Conservation (phyloP, 1,140 invertebrate species). For the Drosophila pseudoobscura region DNA sequence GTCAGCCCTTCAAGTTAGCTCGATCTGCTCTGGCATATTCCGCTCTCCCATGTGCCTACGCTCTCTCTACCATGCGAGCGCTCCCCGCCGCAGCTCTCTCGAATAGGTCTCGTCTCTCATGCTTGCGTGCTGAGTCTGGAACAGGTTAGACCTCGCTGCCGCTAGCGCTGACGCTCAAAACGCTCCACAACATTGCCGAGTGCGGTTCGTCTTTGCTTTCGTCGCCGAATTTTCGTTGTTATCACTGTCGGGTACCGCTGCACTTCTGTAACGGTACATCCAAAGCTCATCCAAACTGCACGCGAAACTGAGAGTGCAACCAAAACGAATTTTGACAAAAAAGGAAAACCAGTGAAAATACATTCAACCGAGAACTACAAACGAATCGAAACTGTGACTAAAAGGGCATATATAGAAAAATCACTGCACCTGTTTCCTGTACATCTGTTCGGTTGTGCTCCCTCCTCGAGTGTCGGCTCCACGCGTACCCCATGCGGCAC, state of each 20-base stretch:
- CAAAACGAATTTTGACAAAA: constrained; percentile 6
- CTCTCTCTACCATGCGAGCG: neutral
- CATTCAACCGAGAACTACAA: neutral
- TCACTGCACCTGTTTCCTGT: constrained; percentile 70
- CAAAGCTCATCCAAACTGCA: constrained; percentile 1
- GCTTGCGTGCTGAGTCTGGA: constrained; percentile 16
- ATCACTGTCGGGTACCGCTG: neutral
- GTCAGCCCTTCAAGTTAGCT: constrained; percentile 15
- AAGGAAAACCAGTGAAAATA: constrained; percentile 10
- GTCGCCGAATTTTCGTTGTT: constrained; percentile 6
- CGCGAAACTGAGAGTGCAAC: constrained; percentile 54
- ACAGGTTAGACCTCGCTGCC: constrained; percentile 52
- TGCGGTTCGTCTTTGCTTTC: constrained; percentile 35
- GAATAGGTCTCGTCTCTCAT: neutral
- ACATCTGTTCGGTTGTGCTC: constrained; percentile 32
- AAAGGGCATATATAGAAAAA: constrained; percentile 25
- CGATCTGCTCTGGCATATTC: constrained; percentile 15
- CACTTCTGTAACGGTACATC: constrained; percentile 25
- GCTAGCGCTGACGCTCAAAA: constrained; percentile 39
- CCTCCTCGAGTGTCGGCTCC: constrained; percentile 2
- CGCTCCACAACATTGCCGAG: constrained; percentile 50
- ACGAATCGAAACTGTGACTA: constrained; percentile 9
- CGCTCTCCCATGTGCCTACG: neutral
- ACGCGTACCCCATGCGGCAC: constrained; percentile 38
- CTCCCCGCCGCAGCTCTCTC: constrained; percentile 6